Evolutionary conservation across 1,140 invertebrate genomes (phyloP).

Genomic region (Nebria ingens): DNA sequence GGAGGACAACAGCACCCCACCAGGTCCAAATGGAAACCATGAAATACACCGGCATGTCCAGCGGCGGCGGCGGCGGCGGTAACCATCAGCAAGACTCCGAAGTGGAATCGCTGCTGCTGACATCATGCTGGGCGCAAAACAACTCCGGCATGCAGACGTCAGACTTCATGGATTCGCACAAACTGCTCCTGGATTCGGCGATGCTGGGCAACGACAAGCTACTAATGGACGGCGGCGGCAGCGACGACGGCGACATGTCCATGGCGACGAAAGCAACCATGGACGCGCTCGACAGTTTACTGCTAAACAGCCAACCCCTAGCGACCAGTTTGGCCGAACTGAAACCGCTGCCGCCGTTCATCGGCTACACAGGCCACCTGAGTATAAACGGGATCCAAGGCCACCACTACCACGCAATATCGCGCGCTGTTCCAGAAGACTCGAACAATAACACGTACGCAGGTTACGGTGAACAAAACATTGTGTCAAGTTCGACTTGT

Average conservation of each 20-base stretch:
- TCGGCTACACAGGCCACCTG: constrained; percentile 69
- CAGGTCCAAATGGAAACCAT: constrained; percentile 29
- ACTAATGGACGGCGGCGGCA: constrained; percentile 31
- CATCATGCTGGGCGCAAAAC: constrained; percentile 30
- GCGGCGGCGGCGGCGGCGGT: constrained; percentile 34
- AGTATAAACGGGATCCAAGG: constrained; percentile 76
- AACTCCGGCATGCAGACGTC: constrained; percentile 21
- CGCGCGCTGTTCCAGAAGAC: constrained; percentile 52
- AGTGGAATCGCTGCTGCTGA: constrained; percentile 31
- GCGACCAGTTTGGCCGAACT: constrained; percentile 61
- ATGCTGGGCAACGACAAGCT: constrained; percentile 37
- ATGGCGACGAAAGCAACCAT: constrained; percentile 41
- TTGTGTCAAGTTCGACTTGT: constrained; percentile 56
- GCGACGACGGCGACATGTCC: constrained; percentile 35
- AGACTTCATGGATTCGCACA: constrained; percentile 31
- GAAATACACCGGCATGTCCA: constrained; percentile 36
- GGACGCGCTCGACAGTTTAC: constrained; percentile 52
- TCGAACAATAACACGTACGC: constrained; percentile 46
- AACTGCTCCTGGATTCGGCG: constrained; percentile 26
- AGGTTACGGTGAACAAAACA: constrained; percentile 40
- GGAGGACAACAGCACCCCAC: not conserved
- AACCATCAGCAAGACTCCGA: constrained; percentile 30
- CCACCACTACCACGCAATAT: constrained; percentile 77
- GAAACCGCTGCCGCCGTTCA: constrained; percentile 78
- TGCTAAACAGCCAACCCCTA: constrained; percentile 45